A percentile compares a stretch with the other conserved stretches of the same genome.
Conservation (phyloP, 2,888 invertebrate genomes). For the Spisula subtruncata region DNA sequence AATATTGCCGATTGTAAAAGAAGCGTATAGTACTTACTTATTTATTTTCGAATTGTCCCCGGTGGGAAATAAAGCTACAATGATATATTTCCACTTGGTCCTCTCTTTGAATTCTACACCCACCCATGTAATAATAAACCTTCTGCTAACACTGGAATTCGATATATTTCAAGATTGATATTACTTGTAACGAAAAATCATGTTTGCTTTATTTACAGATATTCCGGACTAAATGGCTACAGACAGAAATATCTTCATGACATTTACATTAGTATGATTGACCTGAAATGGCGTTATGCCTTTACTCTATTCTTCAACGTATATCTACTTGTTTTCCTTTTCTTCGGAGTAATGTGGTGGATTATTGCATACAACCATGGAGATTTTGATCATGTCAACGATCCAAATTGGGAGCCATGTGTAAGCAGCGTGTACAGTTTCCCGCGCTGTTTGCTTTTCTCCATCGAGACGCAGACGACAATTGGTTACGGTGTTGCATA, state of each 20-base stretch:
- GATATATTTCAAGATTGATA: no score
- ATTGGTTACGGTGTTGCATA: constrained; percentile 96
- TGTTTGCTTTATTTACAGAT: constrained; percentile 88
- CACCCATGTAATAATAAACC: no score
- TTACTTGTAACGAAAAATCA: not conserved
- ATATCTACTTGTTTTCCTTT: constrained; percentile 95
- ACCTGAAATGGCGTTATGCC: constrained; percentile 95
- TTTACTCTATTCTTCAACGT: constrained; percentile 96
- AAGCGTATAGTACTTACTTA: no score
- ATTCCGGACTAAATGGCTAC: constrained; percentile 96
- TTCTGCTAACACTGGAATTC: no score
- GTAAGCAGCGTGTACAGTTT: constrained; percentile 93
- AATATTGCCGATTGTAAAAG: no score
- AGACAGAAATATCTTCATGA: constrained; percentile 90
- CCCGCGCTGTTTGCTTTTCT: constrained; percentile 97
- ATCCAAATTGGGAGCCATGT: constrained; percentile 86
- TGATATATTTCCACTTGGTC: no score
- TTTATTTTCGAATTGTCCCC: no score
- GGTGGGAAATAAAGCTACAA: no score
- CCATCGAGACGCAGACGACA: constrained; percentile 98
- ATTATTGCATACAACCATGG: constrained; percentile 86
- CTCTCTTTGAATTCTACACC: no score
- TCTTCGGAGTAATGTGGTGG: constrained; percentile 91
- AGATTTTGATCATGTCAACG: constrained; percentile 84
- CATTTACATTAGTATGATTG: constrained; percentile 97